These are phyloP conservation scores for Anniella stebbinsi DNA, from an alignment of 2,797 vertebrate genomes.

Conservation along the genomic window DNA sequence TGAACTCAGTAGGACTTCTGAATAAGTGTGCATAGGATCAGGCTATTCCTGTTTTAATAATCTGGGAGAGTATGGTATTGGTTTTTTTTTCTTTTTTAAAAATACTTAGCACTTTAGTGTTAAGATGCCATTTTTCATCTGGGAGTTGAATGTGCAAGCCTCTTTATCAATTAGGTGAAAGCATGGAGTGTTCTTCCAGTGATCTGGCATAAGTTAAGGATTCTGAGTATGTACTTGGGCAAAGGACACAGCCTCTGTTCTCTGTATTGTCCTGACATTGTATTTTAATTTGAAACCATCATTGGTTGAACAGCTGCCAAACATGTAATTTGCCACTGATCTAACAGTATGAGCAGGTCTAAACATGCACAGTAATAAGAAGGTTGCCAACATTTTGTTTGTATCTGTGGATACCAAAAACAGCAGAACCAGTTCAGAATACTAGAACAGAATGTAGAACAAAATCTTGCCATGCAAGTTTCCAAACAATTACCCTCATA, in stretches of 20 bases:
- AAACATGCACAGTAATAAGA: constrained; percentile 88
- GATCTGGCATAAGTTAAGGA: constrained; percentile 52
- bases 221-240: constrained; percentile 63
- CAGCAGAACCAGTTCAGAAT: constrained; percentile 94
- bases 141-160: neutral
- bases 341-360: constrained; percentile 92
- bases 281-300: constrained; percentile 78
- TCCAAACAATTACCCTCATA: constrained; percentile 86
- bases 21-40: neutral
- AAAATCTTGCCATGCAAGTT: constrained; percentile 90
- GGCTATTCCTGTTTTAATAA: neutral
- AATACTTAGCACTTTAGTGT: constrained; percentile 45
- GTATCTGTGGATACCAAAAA: constrained; percentile 99
- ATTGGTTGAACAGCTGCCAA: constrained; percentile 86
- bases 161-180: constrained; percentile 47
- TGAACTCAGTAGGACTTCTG: neutral
- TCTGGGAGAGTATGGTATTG: constrained; percentile 27
- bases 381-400: constrained; percentile 87
- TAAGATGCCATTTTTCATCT: constrained; percentile 30
- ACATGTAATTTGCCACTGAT: constrained; percentile 85
- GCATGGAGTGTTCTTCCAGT: constrained; percentile 50
- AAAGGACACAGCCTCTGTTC: constrained; percentile 78
- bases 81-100: neutral
- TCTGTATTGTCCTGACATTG: constrained; percentile 79
- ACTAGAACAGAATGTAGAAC: constrained; percentile 78